These are phyloP conservation scores for Rugalucina vietnamica DNA, from an alignment of 2,888 invertebrate genomes.

Conservation along the genomic window DNA sequence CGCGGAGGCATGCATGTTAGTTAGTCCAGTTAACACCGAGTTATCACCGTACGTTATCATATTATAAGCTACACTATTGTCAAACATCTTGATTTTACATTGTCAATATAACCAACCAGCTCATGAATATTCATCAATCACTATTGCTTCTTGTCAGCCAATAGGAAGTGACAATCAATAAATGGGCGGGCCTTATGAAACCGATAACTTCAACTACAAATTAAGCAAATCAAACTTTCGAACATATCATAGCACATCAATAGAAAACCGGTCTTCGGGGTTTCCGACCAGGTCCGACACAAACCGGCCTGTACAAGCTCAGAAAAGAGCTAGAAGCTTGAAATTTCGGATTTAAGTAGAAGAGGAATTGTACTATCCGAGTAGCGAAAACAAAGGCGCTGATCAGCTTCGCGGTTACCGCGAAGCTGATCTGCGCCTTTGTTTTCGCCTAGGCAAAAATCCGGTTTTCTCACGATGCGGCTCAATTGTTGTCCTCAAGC, in stretches of 20 bases:
- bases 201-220: slow-evolving; percentile 1
- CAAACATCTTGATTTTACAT: slow-evolving; percentile 47
- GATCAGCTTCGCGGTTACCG: no score
- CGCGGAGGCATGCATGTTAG: slow-evolving; percentile 50
- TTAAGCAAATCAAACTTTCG: not conserved
- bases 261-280: no score
- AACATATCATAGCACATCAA: not conserved
- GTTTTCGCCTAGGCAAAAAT: no score
- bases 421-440: no score
- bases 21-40: slow-evolving; percentile 43
- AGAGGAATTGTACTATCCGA: no score
- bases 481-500: slow-evolving; percentile 26
- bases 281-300: no score
- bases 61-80: slow-evolving; percentile 41
- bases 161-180: slow-evolving; percentile 14
- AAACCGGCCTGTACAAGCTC: no score
- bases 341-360: no score
- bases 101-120: slow-evolving; percentile 52
- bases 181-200: slow-evolving; percentile 24
- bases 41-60: slow-evolving; percentile 60
- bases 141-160: slow-evolving; percentile 27
- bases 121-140: slow-evolving; percentile 59
- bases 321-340: no score
- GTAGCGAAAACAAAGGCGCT: no score
- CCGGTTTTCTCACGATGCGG: no score